A percentile compares a stretch with the other conserved stretches of the same genome.
phyloP scores from a whole-genome alignment of 2,113 vertebrate species.

The Cyanoderma ruficeps region DNA sequence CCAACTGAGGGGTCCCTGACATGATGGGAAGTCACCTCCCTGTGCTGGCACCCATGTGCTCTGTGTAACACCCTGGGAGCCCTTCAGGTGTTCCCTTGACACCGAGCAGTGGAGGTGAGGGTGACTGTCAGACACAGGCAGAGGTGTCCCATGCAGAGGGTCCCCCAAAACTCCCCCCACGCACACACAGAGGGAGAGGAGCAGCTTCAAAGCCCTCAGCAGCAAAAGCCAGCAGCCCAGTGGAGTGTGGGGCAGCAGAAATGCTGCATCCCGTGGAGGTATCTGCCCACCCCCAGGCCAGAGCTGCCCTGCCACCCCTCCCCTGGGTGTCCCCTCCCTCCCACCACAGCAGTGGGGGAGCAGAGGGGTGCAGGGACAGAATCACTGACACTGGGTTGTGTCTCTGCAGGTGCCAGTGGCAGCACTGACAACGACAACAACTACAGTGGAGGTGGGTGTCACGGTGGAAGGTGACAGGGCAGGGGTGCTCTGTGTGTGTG shows the following conservation, averaged over 20 bases:
- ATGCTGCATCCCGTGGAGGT: accelerated
- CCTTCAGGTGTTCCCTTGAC: no score
- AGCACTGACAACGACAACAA: accelerated
- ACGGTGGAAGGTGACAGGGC: accelerated
- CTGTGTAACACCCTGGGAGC: neutral
- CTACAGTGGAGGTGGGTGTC: neutral
- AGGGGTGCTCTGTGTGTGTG: neutral
- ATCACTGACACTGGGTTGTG: accelerated
- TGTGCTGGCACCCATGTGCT: neutral
- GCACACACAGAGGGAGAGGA: neutral
- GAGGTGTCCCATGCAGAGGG: neutral
- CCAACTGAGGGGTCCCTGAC: neutral
- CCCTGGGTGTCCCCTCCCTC: neutral
- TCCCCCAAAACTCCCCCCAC: neutral
- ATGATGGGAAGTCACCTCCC: neutral
- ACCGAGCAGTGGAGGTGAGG: neutral
- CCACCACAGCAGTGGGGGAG: neutral
- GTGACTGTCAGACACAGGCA: no score
- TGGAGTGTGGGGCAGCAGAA: neutral
- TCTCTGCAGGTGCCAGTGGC: neutral
- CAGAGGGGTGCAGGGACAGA: accelerated
- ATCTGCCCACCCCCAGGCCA: neutral
- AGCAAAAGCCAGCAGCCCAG: accelerated
- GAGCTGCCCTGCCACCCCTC: neutral
- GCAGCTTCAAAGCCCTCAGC: neutral